These are phyloP conservation scores for Drosophila parthenogenetica DNA, from an alignment of 2,888 invertebrate genomes.

Conservation along the genomic window DNA sequence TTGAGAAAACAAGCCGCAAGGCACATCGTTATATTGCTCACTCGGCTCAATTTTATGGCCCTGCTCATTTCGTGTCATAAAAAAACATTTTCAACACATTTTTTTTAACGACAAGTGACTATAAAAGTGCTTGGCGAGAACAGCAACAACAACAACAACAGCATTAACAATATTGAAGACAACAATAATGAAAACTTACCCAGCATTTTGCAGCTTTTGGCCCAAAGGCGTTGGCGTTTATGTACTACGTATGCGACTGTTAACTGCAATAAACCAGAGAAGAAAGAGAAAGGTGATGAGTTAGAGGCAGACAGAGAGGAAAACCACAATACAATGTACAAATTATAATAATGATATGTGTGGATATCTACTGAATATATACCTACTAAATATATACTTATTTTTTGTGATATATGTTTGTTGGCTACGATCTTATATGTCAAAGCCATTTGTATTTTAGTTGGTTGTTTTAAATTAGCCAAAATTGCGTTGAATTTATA, in stretches of 20 bases:
- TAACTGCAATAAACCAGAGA: slow-evolving; percentile 63
- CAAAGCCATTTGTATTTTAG: slow-evolving; percentile 40
- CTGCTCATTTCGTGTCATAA: slow-evolving; percentile 74
- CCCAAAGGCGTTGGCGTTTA: slow-evolving; percentile 75
- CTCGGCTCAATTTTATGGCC: slow-evolving; percentile 66
- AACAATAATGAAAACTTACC: slow-evolving; percentile 65
- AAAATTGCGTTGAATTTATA: slow-evolving; percentile 65
- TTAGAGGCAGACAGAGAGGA: slow-evolving; percentile 17
- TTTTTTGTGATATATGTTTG: slow-evolving; percentile 21
- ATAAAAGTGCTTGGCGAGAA: slow-evolving; percentile 54
- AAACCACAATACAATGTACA: slow-evolving; percentile 58
- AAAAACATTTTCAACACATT: slow-evolving; percentile 75
- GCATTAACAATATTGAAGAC: slow-evolving; percentile 38
- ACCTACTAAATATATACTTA: slow-evolving; percentile 11
- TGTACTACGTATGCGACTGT: slow-evolving; percentile 32
- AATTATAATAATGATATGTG: slow-evolving; percentile 71
- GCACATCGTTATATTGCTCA: slow-evolving; percentile 63
- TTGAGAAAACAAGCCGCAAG: slow-evolving; percentile 46
- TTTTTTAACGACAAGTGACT: slow-evolving; percentile 71
- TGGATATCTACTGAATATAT: slow-evolving; percentile 5
- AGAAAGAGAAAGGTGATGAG: neutral
- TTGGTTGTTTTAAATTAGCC: slow-evolving; percentile 70
- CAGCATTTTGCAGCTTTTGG: slow-evolving; percentile 72
- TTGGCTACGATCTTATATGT: slow-evolving; percentile 30
- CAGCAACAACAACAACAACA: slow-evolving; percentile 34